Evolutionary conservation across 30 jellyfish, hydroid and myxozoan species (phyloP), one percentile per base, ranked within the genome.

Genomic region (Mastigias papua): DNA sequence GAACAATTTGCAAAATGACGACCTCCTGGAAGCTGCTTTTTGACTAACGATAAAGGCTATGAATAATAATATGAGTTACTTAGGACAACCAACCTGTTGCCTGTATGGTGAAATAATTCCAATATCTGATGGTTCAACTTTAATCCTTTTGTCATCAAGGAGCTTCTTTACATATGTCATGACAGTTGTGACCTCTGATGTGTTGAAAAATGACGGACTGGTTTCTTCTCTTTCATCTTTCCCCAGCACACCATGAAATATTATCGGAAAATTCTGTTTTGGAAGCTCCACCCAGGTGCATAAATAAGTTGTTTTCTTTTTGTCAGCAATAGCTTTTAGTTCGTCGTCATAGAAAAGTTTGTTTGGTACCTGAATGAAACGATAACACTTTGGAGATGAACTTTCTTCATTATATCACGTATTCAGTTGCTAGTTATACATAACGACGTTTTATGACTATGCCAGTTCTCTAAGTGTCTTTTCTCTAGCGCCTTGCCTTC

Each of bases 131-230:
- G 80, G 89, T n/a, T 60, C 81, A 7, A 87, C 37, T 4, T 68
- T 73, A 30, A 64, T 46, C 4, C 73, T 33, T 31, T 35, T 15
- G 32, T 42, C 73, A 3, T 63, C 85, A 8, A 33, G 69, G 27
- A 69, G 30, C 16, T 62, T 69, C 70, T 76, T 90, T 27, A 93
- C 97, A 67, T 87, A 93, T 20, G 37, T 78, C 49, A 93, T 37
- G 2, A 87, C 96, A 34, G 30, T 90, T 0, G 87, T 97, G 26
- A 96, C 98, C 58, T 93, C 98, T 42, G 87, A 64, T 6, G 96
- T 88, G 72, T 93, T 93, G 83, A 93, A 93, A 89, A 94, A 93
- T 3, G 98, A 93, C 3, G 98, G 98, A 34, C 98, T 84, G 79
- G 77, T 78, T 73, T 97, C 96, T 68, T 93, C 98, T 17, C 98